Evolutionary conservation across 1,140 invertebrate genomes (phyloP), one percentile per base, ranked within the genome.

Genomic region (Linepithema humile): DNA sequence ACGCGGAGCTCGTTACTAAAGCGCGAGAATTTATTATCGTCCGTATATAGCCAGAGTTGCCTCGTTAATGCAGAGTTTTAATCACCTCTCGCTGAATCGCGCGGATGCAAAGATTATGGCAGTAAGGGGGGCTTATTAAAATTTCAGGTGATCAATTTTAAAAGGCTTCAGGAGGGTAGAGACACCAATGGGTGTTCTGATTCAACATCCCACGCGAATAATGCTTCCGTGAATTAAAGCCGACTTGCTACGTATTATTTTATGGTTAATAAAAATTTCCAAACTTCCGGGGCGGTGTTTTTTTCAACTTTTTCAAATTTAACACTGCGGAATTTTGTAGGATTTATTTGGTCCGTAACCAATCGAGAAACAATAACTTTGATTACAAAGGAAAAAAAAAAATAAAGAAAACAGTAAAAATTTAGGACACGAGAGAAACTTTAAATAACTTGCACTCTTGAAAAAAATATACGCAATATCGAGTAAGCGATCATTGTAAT

Each of bases 21-120:
- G 64, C 64, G 48, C 38, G 64, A 55, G 64, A 80, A 80, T 80
- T 80, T 80, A 80, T 80, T 80, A 69, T 80, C 48, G 50, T 3
- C 4, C 75, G 35, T 78, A 50, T 50, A 53, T 23, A 64, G 20
- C 9, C n/a, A n/a, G 40, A 48, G 50, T 48, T 69, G 35, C 50
- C 75, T 80, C 75, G 75, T 80, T 80, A 80, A 78, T 48, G 75
- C 62, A 12, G 64, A 80, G 35, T 80, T 80, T 80, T 80, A 80
- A 80, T 80, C 59, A 77, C 59, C 32, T 29, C 57, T 45, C 57
- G 38, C n/a, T 48, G 57, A 3, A 17, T 77, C 75, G 38, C 75
- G 75, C 48, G 64, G 48, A 80, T 70, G 50, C 64, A 32, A 80
- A 80, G 75, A 80, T 80, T 80, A 78, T 40, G 32, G 38, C 32